Evolutionary conservation across 2,113 vertebrate species (phyloP).

Genomic region (Rattus norvegicus): DNA sequence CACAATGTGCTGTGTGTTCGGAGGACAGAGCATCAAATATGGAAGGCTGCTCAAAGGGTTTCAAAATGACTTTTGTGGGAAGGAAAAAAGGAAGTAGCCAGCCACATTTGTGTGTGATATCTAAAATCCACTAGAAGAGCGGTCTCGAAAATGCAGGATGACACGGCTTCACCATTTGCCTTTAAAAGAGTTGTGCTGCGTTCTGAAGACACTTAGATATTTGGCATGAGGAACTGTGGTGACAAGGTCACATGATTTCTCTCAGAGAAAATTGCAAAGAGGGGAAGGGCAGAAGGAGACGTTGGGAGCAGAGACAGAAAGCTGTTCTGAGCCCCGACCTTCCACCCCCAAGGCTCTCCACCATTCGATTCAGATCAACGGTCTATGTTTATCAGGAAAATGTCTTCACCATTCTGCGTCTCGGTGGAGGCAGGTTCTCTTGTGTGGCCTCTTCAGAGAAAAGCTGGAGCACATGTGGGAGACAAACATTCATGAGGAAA

Average conservation of each 20-base stretch:
- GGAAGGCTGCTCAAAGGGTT: constrained; percentile 69
- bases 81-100: background rate
- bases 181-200: constrained; percentile 73
- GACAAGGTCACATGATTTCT: constrained; percentile 71
- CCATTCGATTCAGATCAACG: constrained; percentile 56
- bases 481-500: constrained; percentile 55
- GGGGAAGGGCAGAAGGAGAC: constrained; percentile 40
- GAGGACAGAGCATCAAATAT: constrained; percentile 64
- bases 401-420: constrained; percentile 19
- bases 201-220: constrained; percentile 78
- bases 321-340: constrained; percentile 15
- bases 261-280: constrained; percentile 64
- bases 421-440: constrained; percentile 48
- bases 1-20: constrained; percentile 26
- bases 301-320: background rate
- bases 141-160: constrained; percentile 73
- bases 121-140: constrained; percentile 65
- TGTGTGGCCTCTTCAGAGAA: constrained; percentile 63
- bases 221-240: constrained; percentile 64
- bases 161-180: constrained; percentile 70
- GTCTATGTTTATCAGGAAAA: constrained; percentile 61
- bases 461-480: constrained; percentile 52
- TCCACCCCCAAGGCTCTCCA: background rate
- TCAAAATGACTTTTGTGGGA: background rate
- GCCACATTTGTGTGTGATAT: constrained; percentile 62